Conservation (phyloP, 2,888 invertebrate genomes). For the Diarsia brunnea region DNA sequence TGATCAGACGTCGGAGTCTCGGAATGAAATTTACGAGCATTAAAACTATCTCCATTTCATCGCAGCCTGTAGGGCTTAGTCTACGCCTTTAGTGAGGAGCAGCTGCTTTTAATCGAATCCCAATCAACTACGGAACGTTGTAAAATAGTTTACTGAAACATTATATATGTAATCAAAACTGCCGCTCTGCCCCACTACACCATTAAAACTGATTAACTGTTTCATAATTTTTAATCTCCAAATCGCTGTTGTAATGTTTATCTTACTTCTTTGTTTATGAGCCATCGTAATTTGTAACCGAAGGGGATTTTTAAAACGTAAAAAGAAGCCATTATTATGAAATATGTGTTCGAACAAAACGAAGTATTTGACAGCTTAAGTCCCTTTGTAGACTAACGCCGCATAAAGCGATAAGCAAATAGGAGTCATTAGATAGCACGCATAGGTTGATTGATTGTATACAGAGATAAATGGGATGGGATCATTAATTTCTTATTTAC, state of each 20-base stretch:
- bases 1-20: slow-evolving; percentile 82
- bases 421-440: slow-evolving; percentile 77
- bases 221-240: slow-evolving; percentile 80
- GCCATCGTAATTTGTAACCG: slow-evolving; percentile 62
- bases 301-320: slow-evolving; percentile 54
- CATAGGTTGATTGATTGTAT: slow-evolving; percentile 81
- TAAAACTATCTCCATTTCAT: slow-evolving; percentile 89
- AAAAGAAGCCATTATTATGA: slow-evolving; percentile 48
- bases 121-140: slow-evolving; percentile 85
- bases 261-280: slow-evolving; percentile 75
- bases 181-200: slow-evolving; percentile 76
- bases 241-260: slow-evolving; percentile 71
- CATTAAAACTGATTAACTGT: slow-evolving; percentile 82
- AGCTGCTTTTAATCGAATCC: slow-evolving; percentile 88
- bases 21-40: slow-evolving; percentile 88
- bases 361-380: slow-evolving; percentile 43
- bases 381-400: slow-evolving; percentile 57
- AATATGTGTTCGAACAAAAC: slow-evolving; percentile 50
- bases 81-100: slow-evolving; percentile 76
- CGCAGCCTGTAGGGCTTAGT: slow-evolving; percentile 81
- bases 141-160: slow-evolving; percentile 86
- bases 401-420: slow-evolving; percentile 66
- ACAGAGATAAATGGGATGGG: slow-evolving; percentile 80
- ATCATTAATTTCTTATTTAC: slow-evolving; percentile 87
- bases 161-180: slow-evolving; percentile 85